phyloP scores from a whole-genome alignment of 2,797 vertebrate genomes.

The Sebastes hopkinsi region DNA sequence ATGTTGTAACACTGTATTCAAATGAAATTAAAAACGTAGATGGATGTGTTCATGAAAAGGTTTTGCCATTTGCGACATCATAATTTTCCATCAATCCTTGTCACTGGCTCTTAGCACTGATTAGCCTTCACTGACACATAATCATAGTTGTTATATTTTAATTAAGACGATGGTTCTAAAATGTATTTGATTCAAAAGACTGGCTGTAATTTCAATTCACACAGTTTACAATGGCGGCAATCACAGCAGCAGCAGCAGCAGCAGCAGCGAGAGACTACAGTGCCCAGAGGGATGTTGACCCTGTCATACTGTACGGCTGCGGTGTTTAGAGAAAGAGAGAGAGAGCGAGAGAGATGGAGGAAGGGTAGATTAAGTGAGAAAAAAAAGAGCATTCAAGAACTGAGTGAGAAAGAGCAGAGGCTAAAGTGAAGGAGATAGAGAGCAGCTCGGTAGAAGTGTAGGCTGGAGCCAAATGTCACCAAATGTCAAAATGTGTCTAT shows the following conservation, averaged over 20 bases:
- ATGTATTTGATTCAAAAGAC: conserved; percentile 14
- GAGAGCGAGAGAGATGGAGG: not conserved
- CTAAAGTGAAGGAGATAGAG: conserved; percentile 17
- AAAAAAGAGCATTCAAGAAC: conserved; percentile 12
- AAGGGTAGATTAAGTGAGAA: conserved; percentile 16
- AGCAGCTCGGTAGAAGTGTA: conserved; percentile 3
- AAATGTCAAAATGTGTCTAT: conserved; percentile 9
- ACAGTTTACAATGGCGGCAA: conserved; percentile 20
- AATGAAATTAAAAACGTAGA: not conserved
- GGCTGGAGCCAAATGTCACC: conserved; percentile 34
- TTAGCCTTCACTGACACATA: conserved; percentile 23
- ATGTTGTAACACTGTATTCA: not conserved
- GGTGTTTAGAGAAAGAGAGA: conserved; percentile 10
- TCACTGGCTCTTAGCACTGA: not conserved
- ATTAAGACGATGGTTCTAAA: conserved; percentile 35
- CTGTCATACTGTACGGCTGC: conserved; percentile 22
- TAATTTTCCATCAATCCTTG: not conserved
- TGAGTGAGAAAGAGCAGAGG: conserved; percentile 30
- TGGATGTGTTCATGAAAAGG: not conserved
- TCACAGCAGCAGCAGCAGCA: conserved; percentile 17
- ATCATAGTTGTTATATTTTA: conserved; percentile 37
- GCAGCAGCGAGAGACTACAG: not conserved
- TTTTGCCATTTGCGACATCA: not conserved
- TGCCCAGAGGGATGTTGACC: conserved; percentile 46
- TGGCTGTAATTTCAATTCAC: conserved; percentile 21